Base-by-base conservation (phyloP, 2,888 invertebrate genomes). In the Elaeidobius kamerunicus region DNA sequence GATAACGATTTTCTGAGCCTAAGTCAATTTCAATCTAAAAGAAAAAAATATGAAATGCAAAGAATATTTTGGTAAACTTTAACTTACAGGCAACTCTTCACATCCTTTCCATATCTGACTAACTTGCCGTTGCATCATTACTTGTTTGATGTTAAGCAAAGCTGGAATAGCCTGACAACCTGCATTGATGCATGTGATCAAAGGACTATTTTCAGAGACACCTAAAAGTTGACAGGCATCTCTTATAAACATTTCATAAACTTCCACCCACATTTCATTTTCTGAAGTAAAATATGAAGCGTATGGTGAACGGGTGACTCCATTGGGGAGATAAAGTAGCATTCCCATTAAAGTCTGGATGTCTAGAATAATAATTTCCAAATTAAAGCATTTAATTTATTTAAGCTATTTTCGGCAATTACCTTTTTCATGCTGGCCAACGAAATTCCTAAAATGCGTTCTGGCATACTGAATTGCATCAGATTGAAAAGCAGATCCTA, bases 91-190 rank as follows among this genome's bases (percentile, higher is more conserved):
- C 67, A 99, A 79, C 77, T 99, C 98, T 71, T 98, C 97, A 68
- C 86, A 85, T 67, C 91, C 90, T 65, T 86, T 90, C 96, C 97
- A 97, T 64, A 97, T 93, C 46, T 91, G 91, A 44, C 91, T 83
- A 38, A 96, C 96, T 74, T 91, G 88, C 61, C 90, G 76, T 52
- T 90, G 88, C 71, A 86, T 83, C 91, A 92, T 91, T 1, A 91
- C 89, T 76, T 91, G 90, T 68, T 90, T 89, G 60, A 98, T 92
- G 75, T 94, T 96, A 55, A 97, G 80, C 55, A 99, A 78, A 34
- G 96, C 94, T 14, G 98, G 98, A 64, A 99, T 77, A 39, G 97
- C 96, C 23, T 86, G 85, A 66, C 92, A 91, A 39, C 98, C 98
- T 18, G 96, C 94, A 69, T 90, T 86, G 61, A 96, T 85, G 59